Conservation (phyloP, 2,113 vertebrate species). For the Proterorhinus semilunaris region DNA sequence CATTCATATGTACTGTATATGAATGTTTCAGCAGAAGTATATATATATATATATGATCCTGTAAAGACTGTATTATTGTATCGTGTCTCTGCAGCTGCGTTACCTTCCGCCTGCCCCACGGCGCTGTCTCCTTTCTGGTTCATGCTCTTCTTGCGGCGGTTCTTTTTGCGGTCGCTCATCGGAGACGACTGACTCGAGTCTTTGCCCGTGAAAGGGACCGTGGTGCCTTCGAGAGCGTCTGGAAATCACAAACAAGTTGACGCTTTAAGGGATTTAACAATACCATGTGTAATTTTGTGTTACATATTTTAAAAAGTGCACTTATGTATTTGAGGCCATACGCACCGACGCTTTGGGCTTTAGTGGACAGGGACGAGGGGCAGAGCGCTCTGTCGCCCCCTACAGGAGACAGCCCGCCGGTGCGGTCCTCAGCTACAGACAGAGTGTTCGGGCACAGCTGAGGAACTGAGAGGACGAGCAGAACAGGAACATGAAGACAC, state of each 20-base stretch:
- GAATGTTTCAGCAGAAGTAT: too few species aligned
- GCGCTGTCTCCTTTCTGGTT: conserved; percentile 90
- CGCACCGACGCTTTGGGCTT: conserved; percentile 78
- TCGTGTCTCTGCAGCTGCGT: conserved; percentile 1
- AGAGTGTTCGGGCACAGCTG: conserved; percentile 76
- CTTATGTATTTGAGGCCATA: background rate
- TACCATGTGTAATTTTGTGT: background rate
- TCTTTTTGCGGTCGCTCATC: conserved; percentile 90
- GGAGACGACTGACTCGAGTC: conserved; percentile 84
- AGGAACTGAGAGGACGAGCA: conserved; percentile 47
- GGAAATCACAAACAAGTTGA: background rate
- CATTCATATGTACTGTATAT: too few species aligned
- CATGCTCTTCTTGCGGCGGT: conserved; percentile 89
- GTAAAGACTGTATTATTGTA: too few species aligned
- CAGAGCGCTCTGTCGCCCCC: conserved; percentile 80
- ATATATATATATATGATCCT: too few species aligned
- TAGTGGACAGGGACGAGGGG: conserved; percentile 78
- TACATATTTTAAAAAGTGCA: background rate
- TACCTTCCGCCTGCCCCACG: conserved; percentile 91
- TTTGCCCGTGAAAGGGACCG: conserved; percentile 75
- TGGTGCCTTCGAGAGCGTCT: conserved; percentile 75
- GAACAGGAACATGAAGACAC: background rate
- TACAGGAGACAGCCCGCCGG: conserved; percentile 62
- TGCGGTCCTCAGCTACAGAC: conserved; percentile 79
- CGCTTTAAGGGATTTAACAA: too few species aligned